phyloP scores from a whole-genome alignment of 1,140 invertebrate species.

The Meloidogyne floridensis region DNA sequence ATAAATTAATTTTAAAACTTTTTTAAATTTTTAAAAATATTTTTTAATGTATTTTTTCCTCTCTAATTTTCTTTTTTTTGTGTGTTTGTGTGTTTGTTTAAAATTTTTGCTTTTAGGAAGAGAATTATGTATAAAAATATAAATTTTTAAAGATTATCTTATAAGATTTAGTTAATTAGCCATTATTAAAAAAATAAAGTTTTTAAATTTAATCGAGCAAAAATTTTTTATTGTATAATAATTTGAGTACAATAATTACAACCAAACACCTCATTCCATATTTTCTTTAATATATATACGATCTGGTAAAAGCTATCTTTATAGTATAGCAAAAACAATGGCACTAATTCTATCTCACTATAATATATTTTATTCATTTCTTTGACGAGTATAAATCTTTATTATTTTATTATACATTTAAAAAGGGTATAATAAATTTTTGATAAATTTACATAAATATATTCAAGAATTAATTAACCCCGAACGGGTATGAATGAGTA shows the following conservation, averaged over 20 bases:
- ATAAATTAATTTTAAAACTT: too few species aligned
- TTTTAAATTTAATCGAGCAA: background rate
- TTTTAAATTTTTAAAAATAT: too few species aligned
- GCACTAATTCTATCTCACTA: background rate
- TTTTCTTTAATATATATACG: background rate
- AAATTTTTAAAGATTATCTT: too few species aligned
- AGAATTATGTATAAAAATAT: too few species aligned
- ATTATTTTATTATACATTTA: background rate
- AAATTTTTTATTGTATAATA: conserved; percentile 7
- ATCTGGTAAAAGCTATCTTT: background rate
- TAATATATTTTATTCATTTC: background rate
- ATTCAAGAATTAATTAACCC: too few species aligned
- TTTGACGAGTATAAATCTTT: conserved; percentile 5
- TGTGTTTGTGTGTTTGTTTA: too few species aligned
- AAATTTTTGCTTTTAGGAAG: too few species aligned
- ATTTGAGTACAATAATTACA: background rate
- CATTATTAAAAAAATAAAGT: background rate
- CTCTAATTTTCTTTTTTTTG: too few species aligned
- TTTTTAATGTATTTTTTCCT: too few species aligned
- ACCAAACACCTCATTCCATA: background rate
- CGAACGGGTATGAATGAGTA: too few species aligned
- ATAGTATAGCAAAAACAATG: background rate
- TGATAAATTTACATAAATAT: too few species aligned
- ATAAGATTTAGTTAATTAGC: too few species aligned
- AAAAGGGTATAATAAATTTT: background rate